These are phyloP conservation scores for Drosophila lacertosa DNA, from an alignment of 1,140 invertebrate species.

Conservation along the genomic window DNA sequence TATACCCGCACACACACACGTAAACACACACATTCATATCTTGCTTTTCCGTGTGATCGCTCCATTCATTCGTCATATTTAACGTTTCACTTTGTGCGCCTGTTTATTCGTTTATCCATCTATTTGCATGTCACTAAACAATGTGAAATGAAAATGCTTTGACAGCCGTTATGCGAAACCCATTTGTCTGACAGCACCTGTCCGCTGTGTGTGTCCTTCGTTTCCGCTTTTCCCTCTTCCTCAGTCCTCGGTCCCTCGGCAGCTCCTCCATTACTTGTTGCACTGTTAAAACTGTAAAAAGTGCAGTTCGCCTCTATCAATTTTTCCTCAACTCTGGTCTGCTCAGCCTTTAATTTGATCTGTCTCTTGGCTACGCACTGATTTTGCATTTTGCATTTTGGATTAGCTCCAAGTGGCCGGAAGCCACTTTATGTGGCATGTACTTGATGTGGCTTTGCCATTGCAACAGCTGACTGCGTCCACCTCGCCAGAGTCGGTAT, in stretches of 20 bases:
- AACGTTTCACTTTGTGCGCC: background rate
- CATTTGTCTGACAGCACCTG: conserved; percentile 33
- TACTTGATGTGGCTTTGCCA: conserved; percentile 19
- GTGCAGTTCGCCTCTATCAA: too few species aligned
- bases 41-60: conserved; percentile 22
- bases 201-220: background rate
- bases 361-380: conserved; percentile 9
- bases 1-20: background rate
- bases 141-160: conserved; percentile 50
- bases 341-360: conserved; percentile 7
- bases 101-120: conserved; percentile 12
- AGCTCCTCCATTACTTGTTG: too few species aligned
- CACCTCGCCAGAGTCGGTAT: too few species aligned
- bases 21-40: background rate
- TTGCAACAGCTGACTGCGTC: background rate
- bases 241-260: background rate
- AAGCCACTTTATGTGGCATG: conserved; percentile 31
- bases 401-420: conserved; percentile 44
- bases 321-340: too few species aligned
- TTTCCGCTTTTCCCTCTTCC: background rate
- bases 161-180: conserved; percentile 45
- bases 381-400: conserved; percentile 62
- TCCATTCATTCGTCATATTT: conserved; percentile 14
- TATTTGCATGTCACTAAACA: conserved; percentile 53
- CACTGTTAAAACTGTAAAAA: too few species aligned